Evolutionary conservation across 2,113 vertebrate species (phyloP), one percentile per base, ranked within the genome.

Genomic region (Cinclus mexicanus): DNA sequence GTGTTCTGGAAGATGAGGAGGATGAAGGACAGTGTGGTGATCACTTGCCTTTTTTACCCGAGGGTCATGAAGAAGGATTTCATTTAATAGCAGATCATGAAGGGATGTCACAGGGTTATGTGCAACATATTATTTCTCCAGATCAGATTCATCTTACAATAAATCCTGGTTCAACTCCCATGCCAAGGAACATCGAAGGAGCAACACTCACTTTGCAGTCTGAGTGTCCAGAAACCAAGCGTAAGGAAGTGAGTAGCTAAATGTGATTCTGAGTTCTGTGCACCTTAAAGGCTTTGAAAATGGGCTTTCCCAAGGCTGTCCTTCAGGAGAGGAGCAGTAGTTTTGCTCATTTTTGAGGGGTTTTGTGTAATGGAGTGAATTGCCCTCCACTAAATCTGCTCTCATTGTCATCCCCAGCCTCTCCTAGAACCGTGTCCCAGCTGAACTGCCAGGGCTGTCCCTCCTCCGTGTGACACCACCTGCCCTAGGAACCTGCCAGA

Each of bases 141-240:
- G 99, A 99, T 98, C 99, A 99, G 97, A 99, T 99, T 76, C 99
- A 99, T 83, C 98, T 99, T 84, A 99, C 99, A 10, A 99, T 99
- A 95, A 99, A 99, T 98, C 99, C 99, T 63, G 99, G 99, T 28
- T 99, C 99, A 26, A 99, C 99, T 5, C 99, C 99, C 26, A 99
- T 99, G 99, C 99, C 99, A 10, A 98, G 99, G 64, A 99, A 99
- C 96, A 99, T 99, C 0, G 99, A 99, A 96, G 99, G 99, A 75
- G 99, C 99, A 33, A 99, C 99, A 0, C 99, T 99, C 72, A 99
- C 99, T 20, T 95, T 99, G 76, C 99, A 99, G 92, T 99, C 99
- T 2, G 99, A 99, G 97, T 99, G 99, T 94, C 99, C 99, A 14
- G 99, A 99, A 97, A 99, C 99, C 20, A 99, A 99, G 96, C 98